Conservation (phyloP, 2,888 invertebrate species). For the Chymomyza caudatula region DNA sequence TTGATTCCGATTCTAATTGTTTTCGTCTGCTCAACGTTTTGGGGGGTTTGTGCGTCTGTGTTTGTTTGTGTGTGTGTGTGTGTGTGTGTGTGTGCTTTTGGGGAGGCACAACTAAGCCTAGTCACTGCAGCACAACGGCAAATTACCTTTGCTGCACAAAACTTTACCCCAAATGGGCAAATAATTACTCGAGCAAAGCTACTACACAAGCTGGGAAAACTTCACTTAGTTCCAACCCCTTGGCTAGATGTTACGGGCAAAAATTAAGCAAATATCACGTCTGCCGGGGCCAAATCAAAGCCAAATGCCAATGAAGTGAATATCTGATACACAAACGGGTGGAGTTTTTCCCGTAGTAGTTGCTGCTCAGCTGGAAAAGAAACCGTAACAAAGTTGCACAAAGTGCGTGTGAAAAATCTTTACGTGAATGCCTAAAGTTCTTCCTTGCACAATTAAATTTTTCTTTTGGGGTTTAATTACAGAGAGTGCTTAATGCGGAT, state of each 20-base stretch:
- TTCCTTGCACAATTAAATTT: constrained; percentile 23
- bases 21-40: constrained; percentile 42
- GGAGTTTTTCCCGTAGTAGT: too few relatives aligned
- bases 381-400: not conserved
- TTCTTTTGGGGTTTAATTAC: constrained; percentile 62
- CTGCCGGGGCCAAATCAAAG: not conserved
- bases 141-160: not conserved
- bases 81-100: not conserved
- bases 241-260: not conserved
- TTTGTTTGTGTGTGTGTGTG: not conserved
- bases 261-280: not conserved
- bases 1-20: constrained; percentile 68
- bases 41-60: not conserved
- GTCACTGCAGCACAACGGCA: not conserved
- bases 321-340: not conserved
- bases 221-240: not conserved
- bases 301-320: not conserved
- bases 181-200: not conserved
- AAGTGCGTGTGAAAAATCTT: not conserved
- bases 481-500: constrained; percentile 40
- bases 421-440: not conserved
- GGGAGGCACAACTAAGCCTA: not conserved
- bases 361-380: not conserved
- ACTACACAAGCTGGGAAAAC: not conserved
- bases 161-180: not conserved